These are phyloP conservation scores for Pentalonia nigronervosa DNA, from an alignment of 1,140 invertebrate genomes.

Conservation along the genomic window DNA sequence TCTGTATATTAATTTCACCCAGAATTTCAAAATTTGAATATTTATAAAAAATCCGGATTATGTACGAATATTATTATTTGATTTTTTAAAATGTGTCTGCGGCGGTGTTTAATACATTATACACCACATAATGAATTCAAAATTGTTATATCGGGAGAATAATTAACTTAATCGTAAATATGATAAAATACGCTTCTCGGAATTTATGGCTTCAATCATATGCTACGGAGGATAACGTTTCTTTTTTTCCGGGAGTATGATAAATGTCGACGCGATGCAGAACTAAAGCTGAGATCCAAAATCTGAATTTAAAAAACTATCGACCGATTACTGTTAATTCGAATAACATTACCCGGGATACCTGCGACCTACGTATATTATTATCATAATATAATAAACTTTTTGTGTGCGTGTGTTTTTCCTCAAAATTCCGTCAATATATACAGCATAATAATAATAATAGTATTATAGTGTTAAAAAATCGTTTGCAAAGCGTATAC, in stretches of 20 bases:
- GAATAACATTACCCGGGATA: background rate
- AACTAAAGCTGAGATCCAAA: background rate
- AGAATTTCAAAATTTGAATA: background rate
- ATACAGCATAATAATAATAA: background rate
- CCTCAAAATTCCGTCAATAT: background rate
- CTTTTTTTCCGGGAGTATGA: background rate
- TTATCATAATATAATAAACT: background rate
- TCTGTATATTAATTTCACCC: background rate
- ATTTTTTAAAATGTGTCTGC: background rate
- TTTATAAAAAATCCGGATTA: background rate
- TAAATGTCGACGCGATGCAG: background rate
- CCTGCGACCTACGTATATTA: background rate
- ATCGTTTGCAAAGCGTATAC: background rate
- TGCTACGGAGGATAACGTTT: background rate
- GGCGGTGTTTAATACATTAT: background rate
- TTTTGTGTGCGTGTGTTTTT: background rate
- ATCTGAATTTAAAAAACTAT: background rate
- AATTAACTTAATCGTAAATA: conserved; percentile 21
- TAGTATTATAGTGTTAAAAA: background rate
- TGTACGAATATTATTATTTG: background rate
- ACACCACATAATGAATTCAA: background rate
- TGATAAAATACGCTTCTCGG: background rate
- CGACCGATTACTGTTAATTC: background rate
- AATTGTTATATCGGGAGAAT: background rate
- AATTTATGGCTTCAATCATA: background rate